Evolutionary conservation across 1,140 invertebrate genomes (phyloP).

Genomic region (Polypedilum pembai): DNA sequence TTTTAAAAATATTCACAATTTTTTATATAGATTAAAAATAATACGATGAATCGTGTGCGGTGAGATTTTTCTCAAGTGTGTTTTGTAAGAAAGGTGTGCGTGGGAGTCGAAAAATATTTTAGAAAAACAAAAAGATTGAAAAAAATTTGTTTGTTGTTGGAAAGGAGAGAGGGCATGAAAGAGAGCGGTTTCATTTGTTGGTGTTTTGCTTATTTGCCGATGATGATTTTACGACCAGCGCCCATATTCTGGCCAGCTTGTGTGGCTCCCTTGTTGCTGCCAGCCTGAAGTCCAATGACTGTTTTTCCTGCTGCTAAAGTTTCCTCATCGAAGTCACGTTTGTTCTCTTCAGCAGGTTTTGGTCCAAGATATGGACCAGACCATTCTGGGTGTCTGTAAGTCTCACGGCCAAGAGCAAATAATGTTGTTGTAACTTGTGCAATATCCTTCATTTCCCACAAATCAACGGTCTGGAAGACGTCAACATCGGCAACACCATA

Average conservation of each 20-base stretch:
- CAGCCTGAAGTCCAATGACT: constrained; percentile 89
- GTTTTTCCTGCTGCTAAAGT: constrained; percentile 82
- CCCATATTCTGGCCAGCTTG: constrained; percentile 90
- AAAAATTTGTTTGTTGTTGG: background rate
- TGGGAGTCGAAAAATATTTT: too few relatives aligned
- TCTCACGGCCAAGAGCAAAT: constrained; percentile 85
- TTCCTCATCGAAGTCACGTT: constrained; percentile 85
- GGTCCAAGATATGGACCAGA: constrained; percentile 81
- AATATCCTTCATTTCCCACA: constrained; percentile 93
- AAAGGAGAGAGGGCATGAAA: background rate
- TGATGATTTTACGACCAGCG: constrained; percentile 78
- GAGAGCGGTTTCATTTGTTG: background rate
- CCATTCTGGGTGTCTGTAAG: constrained; percentile 85
- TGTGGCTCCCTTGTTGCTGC: constrained; percentile 91
- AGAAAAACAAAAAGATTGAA: background rate
- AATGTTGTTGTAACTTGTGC: constrained; percentile 87
- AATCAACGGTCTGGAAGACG: constrained; percentile 92
- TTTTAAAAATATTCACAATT: too few relatives aligned
- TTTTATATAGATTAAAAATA: too few relatives aligned
- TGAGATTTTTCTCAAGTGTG: too few relatives aligned
- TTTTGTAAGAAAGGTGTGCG: too few relatives aligned
- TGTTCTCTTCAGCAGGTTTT: constrained; percentile 83
- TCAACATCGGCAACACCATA: constrained; percentile 90
- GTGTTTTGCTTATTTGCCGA: constrained; percentile 63
- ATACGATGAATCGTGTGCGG: too few relatives aligned